phyloP scores from a whole-genome alignment of 2,113 vertebrate genomes.

The Acinonyx jubatus region DNA sequence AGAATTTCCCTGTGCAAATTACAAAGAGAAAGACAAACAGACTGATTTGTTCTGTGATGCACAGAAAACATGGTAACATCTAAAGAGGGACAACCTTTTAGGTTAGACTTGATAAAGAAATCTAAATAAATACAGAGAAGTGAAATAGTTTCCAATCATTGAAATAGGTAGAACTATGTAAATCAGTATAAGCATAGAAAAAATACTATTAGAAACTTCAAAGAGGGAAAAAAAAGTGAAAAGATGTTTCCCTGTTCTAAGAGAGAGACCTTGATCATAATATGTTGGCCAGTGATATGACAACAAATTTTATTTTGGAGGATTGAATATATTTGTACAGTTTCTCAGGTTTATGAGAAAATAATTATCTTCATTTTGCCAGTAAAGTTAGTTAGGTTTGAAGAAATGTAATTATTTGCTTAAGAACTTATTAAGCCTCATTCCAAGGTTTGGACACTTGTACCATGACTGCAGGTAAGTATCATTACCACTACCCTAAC shows the following conservation, averaged over 20 bases:
- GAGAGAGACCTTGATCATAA: not conserved
- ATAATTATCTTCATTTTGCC: not conserved
- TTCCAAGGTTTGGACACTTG: conserved; percentile 9
- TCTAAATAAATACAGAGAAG: not conserved
- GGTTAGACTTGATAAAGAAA: not conserved
- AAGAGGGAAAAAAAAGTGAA: not conserved
- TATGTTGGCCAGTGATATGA: not conserved
- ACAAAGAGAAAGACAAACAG: not conserved
- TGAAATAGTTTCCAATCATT: not conserved
- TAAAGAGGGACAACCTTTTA: not conserved
- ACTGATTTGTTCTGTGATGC: not conserved
- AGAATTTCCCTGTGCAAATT: not conserved
- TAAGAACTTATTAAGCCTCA: conserved; percentile 44
- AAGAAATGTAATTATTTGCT: conserved; percentile 55
- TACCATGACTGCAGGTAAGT: not conserved
- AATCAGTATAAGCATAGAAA: not conserved
- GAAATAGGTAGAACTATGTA: not conserved
- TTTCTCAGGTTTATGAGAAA: conserved; percentile 32
- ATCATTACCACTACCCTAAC: not conserved
- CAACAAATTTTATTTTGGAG: not conserved
- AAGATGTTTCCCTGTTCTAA: not conserved
- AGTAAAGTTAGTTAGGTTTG: not conserved
- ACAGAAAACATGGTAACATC: not conserved
- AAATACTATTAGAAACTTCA: not conserved
- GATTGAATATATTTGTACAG: not conserved